Evolutionary conservation across 2,888 invertebrate genomes (phyloP).

Genomic region (Thera britannica): DNA sequence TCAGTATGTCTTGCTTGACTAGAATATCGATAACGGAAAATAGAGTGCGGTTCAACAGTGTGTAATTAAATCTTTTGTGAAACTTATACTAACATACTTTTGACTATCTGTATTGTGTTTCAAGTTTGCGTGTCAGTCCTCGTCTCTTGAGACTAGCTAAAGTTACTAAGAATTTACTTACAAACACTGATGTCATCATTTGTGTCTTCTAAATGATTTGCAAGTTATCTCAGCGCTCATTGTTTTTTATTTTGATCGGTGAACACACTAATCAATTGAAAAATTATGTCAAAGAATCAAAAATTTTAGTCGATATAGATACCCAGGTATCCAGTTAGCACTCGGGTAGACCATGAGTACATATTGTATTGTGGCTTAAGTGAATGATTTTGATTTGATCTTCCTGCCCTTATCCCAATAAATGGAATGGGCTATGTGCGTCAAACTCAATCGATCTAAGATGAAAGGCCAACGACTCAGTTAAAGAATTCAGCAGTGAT

Average conservation of each 20-base stretch:
- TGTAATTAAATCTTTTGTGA: conserved; percentile 45
- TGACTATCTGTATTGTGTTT: conserved; percentile 14
- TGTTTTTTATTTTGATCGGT: not conserved
- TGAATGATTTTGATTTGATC: no score
- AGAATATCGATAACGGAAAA: conserved; percentile 47
- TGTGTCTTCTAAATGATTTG: conserved; percentile 2
- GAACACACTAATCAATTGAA: not conserved
- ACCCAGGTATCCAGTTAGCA: no score
- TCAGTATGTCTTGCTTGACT: conserved; percentile 40
- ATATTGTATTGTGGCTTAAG: no score
- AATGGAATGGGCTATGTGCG: no score
- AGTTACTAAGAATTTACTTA: conserved; percentile 6
- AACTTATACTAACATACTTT: conserved; percentile 18
- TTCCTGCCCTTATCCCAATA: no score
- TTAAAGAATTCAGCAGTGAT: conserved; percentile 32
- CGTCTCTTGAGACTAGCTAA: not conserved
- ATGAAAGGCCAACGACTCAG: conserved; percentile 35
- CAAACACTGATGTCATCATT: conserved; percentile 14
- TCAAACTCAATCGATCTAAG: conserved; percentile 20
- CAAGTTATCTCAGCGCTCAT: not conserved
- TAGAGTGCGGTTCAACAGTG: conserved; percentile 39
- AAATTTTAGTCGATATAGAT: not conserved
- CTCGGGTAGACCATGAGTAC: no score
- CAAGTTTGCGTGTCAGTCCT: conserved; percentile 7
- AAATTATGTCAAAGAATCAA: not conserved